phyloP scores from a whole-genome alignment of 2,113 vertebrate species.

The Elgaria multicarinata region DNA sequence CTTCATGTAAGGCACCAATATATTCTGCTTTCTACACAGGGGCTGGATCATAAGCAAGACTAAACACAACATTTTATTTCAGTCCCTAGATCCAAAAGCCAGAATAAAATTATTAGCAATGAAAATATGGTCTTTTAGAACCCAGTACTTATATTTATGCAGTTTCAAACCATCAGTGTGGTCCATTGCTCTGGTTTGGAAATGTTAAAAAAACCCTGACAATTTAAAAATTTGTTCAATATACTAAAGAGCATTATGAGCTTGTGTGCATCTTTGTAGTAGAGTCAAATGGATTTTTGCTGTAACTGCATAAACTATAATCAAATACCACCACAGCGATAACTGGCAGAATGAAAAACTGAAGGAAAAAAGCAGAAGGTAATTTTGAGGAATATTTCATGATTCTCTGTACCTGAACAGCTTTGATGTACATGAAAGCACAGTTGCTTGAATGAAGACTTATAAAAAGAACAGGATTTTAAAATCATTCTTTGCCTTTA shows the following conservation, averaged over 20 bases:
- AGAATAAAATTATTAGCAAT: conserved; percentile 40
- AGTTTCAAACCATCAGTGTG: conserved; percentile 30
- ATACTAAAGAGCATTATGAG: conserved; percentile 46
- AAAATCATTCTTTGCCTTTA: conserved; percentile 43
- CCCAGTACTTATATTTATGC: conserved; percentile 61
- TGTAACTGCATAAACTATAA: conserved; percentile 46
- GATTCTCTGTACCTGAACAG: conserved; percentile 19
- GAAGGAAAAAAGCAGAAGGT: conserved; percentile 21
- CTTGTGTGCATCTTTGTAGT: background rate
- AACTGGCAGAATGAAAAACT: conserved; percentile 11
- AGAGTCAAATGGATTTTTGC: conserved; percentile 36
- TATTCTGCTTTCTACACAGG: no score
- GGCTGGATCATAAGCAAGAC: background rate
- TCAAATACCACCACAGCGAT: conserved; percentile 33
- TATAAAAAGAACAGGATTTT: conserved; percentile 42
- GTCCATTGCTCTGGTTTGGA: conserved; percentile 2
- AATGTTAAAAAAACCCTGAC: conserved; percentile 22
- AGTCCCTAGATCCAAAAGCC: conserved; percentile 36
- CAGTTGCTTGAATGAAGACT: conserved; percentile 45
- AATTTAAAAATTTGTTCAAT: background rate
- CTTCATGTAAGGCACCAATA: background rate
- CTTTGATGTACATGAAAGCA: conserved; percentile 64
- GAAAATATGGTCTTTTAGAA: conserved; percentile 35
- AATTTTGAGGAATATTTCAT: conserved; percentile 46
- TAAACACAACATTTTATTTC: conserved; percentile 9